These are phyloP conservation scores for Orthonychiurus folsomi DNA, from an alignment of 2,888 invertebrate genomes.

Conservation along the genomic window DNA sequence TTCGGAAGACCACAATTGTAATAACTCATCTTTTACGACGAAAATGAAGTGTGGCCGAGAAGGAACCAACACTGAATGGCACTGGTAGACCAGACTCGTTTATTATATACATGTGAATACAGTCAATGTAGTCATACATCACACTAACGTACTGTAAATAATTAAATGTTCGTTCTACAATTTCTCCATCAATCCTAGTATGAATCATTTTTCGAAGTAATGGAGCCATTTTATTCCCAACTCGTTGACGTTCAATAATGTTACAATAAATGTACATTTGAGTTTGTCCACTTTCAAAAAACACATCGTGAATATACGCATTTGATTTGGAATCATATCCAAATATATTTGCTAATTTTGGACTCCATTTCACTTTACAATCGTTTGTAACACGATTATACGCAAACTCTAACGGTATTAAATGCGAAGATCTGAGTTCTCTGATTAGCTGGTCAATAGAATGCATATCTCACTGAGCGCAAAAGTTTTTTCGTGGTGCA, in stretches of 20 bases:
- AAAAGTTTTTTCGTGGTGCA: too few species aligned
- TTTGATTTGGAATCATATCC: neutral
- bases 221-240: constrained; percentile 5
- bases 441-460: neutral
- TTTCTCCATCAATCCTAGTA: neutral
- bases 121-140: neutral
- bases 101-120: neutral
- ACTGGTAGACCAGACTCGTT: constrained; percentile 1
- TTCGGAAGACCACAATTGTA: neutral
- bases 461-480: neutral
- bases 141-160: constrained; percentile 7
- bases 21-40: neutral
- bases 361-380: neutral
- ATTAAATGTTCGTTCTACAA: neutral
- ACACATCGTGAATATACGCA: neutral
- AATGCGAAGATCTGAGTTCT: neutral
- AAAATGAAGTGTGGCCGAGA: constrained; percentile 11
- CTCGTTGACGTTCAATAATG: constrained; percentile 5
- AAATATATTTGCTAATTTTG: neutral
- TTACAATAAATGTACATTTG: constrained; percentile 6
- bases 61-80: neutral
- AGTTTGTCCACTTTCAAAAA: neutral
- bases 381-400: neutral
- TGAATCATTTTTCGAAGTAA: constrained; percentile 1
- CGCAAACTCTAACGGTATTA: too few species aligned